These are phyloP conservation scores for Diplazon laetatorius DNA, from an alignment of 2,888 invertebrate genomes.

Conservation along the genomic window DNA sequence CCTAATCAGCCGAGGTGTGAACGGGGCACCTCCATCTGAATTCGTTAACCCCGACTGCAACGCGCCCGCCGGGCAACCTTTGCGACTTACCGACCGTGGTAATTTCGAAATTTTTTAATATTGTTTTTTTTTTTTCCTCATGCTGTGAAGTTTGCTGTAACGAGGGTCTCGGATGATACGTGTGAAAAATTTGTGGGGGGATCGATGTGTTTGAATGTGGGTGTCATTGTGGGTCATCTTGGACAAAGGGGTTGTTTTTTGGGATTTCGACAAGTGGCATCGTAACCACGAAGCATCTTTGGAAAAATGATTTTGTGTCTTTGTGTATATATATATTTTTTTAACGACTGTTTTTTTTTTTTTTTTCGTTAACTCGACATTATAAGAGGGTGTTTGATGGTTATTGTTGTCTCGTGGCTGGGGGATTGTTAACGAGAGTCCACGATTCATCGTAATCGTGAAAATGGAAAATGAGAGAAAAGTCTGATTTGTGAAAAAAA, in stretches of 20 bases:
- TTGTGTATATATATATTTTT: neutral
- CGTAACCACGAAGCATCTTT: too few species aligned
- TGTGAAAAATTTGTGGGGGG: too few species aligned
- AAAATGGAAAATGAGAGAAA: too few species aligned
- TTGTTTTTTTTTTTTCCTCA: too few species aligned
- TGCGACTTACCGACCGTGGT: neutral
- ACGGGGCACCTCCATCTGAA: slow-evolving; percentile 79
- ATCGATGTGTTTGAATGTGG: too few species aligned
- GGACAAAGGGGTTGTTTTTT: slow-evolving; percentile 3
- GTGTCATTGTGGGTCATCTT: too few species aligned
- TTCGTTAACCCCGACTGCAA: slow-evolving; percentile 71
- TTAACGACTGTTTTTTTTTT: neutral
- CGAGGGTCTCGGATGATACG: too few species aligned
- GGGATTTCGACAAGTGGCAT: too few species aligned
- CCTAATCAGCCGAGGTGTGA: slow-evolving; percentile 80
- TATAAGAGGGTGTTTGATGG: slow-evolving; percentile 4
- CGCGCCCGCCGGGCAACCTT: slow-evolving; percentile 24
- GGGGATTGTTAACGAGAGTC: slow-evolving; percentile 64
- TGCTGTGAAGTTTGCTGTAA: too few species aligned
- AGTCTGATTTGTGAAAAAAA: slow-evolving; percentile 45
- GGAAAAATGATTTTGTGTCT: slow-evolving; percentile 13
- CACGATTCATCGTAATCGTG: slow-evolving; percentile 36
- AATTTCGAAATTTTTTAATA: slow-evolving; percentile 13
- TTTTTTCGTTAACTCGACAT: slow-evolving; percentile 29
- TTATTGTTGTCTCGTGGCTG: slow-evolving; percentile 41